Conservation (phyloP, 2,113 vertebrate species). For the Bambusicola thoracicus region DNA sequence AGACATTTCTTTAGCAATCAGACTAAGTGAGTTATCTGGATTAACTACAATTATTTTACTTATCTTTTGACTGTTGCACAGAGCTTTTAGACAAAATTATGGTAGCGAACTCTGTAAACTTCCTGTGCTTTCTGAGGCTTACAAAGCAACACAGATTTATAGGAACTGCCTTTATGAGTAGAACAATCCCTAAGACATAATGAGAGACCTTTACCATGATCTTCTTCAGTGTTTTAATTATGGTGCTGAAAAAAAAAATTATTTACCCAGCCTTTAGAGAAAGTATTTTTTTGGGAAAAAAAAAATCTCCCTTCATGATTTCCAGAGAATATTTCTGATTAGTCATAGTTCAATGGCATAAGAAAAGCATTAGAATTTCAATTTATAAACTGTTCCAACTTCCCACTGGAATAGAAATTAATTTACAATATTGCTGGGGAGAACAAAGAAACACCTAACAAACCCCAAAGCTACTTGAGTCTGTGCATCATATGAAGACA, state of each 20-base stretch:
- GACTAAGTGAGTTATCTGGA: not conserved
- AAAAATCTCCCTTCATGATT: not conserved
- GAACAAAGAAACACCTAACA: constrained; percentile 8
- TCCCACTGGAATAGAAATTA: constrained; percentile 12
- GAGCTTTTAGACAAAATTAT: not conserved
- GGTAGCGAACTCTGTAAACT: not conserved
- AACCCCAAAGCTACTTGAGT: not conserved
- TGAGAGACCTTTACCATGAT: not conserved
- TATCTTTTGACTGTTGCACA: accelerated
- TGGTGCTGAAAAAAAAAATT: constrained; percentile 1
- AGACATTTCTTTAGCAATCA: not conserved
- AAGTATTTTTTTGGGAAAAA: not conserved
- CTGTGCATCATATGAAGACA: not conserved
- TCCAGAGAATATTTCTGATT: constrained; percentile 38
- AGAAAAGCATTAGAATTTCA: not conserved
- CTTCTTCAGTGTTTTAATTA: not conserved
- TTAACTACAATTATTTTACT: not conserved
- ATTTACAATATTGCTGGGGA: constrained; percentile 25
- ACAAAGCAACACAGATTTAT: not conserved
- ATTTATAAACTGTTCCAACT: constrained; percentile 22
- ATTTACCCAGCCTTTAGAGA: not conserved
- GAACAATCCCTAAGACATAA: not conserved
- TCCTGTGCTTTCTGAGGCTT: not conserved
- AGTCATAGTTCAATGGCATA: not conserved
- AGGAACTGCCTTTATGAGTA: not conserved